Base-by-base conservation (phyloP, 2,113 vertebrate species). In the Ageneiosus marmoratus region DNA sequence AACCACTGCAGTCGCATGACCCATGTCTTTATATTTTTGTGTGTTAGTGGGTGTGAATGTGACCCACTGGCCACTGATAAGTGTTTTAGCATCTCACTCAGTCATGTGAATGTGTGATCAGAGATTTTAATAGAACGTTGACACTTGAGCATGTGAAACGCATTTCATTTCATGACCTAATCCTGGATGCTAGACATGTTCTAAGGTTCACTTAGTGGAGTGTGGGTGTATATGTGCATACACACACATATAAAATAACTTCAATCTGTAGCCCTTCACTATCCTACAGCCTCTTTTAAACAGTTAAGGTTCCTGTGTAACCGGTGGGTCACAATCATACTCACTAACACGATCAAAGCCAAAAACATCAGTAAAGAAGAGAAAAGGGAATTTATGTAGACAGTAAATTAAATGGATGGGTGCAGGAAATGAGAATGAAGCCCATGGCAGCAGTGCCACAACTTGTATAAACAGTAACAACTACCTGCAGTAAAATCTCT, bases 41-140 rank as follows among this genome's bases (percentile, higher is more conserved):
- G 13, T 41, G 50, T 76, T 37, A 32, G 16, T 46, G 62, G 22
- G 51, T 29, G n/a, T 76, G 51, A 77, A 77, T 81, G 72, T 83
- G 81, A 86, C 60, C 70, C 77, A 56, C 51, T 32, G n/a, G 32
- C 51, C 58, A 62, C 50, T 10, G 2, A 48, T 16, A 50, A 63
- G 13, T 37, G 20, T 34, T 29, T 27, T 48, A 75, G 48, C 56
- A 46, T 41, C 37, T 32, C 18, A 44, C 41, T 76, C 53, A 41
- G 70, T 83, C 75, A 83, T 80, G 77, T 81, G 80, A 83, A 22
- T 13, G 10, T 75, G n/a, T n/a, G 37, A 41, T 69, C 10, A 15
- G 83, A 70, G 87, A 80, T 89, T 81, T 3, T 41, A 82, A 83
- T 86, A 89, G 88, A 87, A 77, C 70, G 15, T 15, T 18, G 82